A percentile compares a stretch with the other conserved stretches of the same genome.
Evolutionary conservation across 2,113 vertebrate species (phyloP).

Genomic region (Saguinus imperator): DNA sequence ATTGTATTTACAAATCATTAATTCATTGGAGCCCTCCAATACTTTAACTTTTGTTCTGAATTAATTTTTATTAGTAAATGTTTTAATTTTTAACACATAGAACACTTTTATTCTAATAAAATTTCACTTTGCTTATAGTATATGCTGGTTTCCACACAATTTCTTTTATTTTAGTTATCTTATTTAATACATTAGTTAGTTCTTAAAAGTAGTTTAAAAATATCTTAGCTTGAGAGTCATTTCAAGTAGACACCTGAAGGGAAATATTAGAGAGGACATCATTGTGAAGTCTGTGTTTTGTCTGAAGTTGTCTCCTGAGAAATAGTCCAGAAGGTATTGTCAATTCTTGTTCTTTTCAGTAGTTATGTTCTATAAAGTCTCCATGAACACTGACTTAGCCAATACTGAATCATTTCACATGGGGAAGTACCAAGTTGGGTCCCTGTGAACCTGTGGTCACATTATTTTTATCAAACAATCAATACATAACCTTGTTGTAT

Average conservation of each 20-base stretch:
- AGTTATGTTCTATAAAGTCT: constrained; percentile 33
- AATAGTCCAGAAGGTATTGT: background rate
- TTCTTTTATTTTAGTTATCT: background rate
- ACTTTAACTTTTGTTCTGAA: background rate
- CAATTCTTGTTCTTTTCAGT: constrained; percentile 35
- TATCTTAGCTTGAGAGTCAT: background rate
- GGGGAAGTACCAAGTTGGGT: constrained; percentile 9
- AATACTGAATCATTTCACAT: constrained; percentile 38
- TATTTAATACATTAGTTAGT: background rate
- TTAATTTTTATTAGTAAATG: background rate
- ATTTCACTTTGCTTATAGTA: background rate
- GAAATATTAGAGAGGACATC: background rate
- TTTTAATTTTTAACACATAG: background rate
- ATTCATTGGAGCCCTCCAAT: background rate
- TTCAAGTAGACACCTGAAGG: background rate
- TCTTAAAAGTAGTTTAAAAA: background rate
- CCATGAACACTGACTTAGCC: constrained; percentile 30
- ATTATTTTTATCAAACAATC: constrained; percentile 56
- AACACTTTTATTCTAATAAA: background rate
- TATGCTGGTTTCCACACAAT: background rate
- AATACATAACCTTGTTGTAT: constrained; percentile 36
- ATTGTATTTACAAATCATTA: background rate
- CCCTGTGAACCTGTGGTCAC: background rate
- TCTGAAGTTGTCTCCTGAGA: constrained; percentile 18
- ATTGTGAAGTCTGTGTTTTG: background rate